These are phyloP conservation scores for Diorhabda sublineata DNA, from an alignment of 1,140 invertebrate species.

Conservation along the genomic window DNA sequence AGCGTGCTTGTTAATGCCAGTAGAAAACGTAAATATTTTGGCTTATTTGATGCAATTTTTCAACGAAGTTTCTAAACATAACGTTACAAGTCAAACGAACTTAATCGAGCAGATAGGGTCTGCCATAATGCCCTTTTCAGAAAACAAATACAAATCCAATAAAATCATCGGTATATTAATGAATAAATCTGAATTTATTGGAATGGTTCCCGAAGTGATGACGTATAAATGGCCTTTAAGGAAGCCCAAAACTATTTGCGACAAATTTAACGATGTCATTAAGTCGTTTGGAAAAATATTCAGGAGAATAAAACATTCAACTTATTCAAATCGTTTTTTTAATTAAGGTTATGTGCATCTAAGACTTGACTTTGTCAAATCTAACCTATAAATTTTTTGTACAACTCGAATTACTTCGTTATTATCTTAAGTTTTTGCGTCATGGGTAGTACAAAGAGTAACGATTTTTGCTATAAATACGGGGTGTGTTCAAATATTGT, in stretches of 20 bases:
- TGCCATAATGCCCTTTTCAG: constrained; percentile 3
- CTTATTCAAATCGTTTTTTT: too few relatives aligned
- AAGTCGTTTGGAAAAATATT: not conserved
- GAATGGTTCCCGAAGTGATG: constrained; percentile 7
- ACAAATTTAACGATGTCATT: not conserved
- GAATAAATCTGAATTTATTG: constrained; percentile 1
- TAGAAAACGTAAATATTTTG: constrained; percentile 7
- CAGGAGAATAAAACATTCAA: not conserved
- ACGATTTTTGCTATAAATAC: too few relatives aligned
- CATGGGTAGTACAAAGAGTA: too few relatives aligned
- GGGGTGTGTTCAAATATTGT: too few relatives aligned
- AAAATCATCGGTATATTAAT: not conserved
- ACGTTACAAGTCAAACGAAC: not conserved
- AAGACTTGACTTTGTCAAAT: too few relatives aligned
- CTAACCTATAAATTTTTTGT: too few relatives aligned
- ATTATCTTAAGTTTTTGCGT: too few relatives aligned
- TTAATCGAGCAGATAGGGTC: not conserved
- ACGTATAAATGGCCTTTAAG: not conserved
- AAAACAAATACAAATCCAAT: not conserved
- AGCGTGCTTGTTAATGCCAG: constrained; percentile 2
- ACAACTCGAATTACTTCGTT: too few relatives aligned
- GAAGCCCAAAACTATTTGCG: not conserved
- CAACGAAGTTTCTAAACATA: constrained; percentile 5
- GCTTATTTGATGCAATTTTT: constrained; percentile 10
- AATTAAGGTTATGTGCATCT: too few relatives aligned